Conservation (phyloP, 2,797 vertebrate genomes). For the Rhinoraja longicauda region DNA sequence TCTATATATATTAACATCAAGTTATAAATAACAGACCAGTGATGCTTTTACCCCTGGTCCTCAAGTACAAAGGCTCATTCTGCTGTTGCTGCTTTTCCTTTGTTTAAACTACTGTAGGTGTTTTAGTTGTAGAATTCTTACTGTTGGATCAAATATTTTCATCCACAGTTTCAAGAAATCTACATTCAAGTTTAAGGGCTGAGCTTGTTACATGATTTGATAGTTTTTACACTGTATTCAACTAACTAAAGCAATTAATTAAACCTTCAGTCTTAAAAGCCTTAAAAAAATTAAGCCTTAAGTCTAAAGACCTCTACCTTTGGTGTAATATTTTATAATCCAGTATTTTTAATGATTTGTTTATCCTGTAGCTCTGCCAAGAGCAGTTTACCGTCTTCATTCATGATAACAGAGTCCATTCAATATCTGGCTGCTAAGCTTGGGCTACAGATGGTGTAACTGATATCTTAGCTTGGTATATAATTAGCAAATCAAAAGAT, state of each 20-base stretch:
- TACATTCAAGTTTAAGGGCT: background rate
- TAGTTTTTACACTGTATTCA: background rate
- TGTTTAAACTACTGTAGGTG: background rate
- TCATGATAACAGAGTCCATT: background rate
- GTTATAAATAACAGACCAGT: background rate
- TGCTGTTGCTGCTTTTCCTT: background rate
- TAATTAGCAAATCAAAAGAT: constrained; percentile 57
- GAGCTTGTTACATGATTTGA: background rate
- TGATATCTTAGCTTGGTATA: constrained; percentile 48
- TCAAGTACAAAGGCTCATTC: background rate
- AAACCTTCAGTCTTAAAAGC: no score
- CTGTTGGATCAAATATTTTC: background rate
- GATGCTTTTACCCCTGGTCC: background rate
- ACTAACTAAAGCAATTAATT: background rate
- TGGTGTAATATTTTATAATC: background rate
- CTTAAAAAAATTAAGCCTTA: background rate
- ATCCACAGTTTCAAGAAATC: background rate
- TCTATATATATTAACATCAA: background rate
- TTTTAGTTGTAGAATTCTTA: no score
- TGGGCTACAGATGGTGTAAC: constrained; percentile 55
- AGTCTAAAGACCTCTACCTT: background rate
- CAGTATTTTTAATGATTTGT: constrained; percentile 1
- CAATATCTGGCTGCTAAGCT: background rate
- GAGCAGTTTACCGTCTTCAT: background rate
- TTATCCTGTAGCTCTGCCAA: background rate